Evolutionary conservation across 2,113 vertebrate species (phyloP).

Genomic region (Taxidea taxus): DNA sequence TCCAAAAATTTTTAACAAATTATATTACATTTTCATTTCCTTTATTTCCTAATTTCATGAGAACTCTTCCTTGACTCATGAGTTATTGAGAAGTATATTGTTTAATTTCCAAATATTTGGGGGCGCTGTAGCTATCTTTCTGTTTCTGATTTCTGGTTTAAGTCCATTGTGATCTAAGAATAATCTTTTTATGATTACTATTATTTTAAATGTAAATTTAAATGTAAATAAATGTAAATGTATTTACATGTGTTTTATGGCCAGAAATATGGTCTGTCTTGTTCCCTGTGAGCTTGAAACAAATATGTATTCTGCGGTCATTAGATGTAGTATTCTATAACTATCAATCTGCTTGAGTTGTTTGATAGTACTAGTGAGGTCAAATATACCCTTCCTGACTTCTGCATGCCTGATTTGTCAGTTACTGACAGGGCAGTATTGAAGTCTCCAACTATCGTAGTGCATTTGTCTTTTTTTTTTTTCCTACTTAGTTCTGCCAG

Average conservation of each 20-base stretch:
- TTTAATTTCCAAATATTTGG: background rate
- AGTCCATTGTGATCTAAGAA: background rate
- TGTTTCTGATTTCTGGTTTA: background rate
- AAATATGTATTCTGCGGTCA: background rate
- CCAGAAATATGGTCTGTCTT: background rate
- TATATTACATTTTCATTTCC: background rate
- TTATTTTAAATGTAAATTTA: no score
- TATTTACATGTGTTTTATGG: background rate
- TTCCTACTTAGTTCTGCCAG: background rate
- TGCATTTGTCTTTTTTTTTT: background rate
- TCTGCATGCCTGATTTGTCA: background rate
- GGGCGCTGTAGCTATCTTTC: background rate
- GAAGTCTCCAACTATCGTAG: background rate
- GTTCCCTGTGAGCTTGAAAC: background rate
- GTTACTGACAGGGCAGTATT: background rate
- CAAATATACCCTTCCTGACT: background rate
- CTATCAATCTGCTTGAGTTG: background rate
- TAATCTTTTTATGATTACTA: background rate
- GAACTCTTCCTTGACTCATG: background rate
- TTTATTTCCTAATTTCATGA: background rate
- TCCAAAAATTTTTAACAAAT: background rate
- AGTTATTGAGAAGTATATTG: background rate
- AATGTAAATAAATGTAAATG: no score
- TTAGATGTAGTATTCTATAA: background rate
- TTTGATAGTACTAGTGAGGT: background rate